phyloP scores from a whole-genome alignment of 2,113 vertebrate genomes.

The Myotis yumanensis region DNA sequence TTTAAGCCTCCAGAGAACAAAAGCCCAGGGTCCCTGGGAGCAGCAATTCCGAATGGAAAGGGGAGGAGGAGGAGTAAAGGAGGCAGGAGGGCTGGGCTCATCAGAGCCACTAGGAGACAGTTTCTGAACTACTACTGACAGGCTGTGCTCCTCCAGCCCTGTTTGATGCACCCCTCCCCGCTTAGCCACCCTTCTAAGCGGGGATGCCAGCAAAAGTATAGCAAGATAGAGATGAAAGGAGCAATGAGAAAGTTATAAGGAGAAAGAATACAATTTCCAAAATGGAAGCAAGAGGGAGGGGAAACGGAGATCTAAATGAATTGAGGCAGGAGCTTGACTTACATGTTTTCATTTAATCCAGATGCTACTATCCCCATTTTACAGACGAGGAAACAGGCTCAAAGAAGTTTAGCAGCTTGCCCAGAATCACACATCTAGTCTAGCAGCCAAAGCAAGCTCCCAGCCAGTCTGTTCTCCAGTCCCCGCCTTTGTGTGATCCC shows the following conservation, averaged over 20 bases:
- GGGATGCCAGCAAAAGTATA: background rate
- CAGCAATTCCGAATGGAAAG: background rate
- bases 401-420: background rate
- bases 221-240: background rate
- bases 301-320: background rate
- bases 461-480: background rate
- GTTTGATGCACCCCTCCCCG: background rate
- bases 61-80: background rate
- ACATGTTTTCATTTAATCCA: background rate
- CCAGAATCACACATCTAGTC: background rate
- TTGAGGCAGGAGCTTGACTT: background rate
- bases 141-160: background rate
- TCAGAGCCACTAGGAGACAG: background rate
- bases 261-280: slow-evolving; percentile 15
- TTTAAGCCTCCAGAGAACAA: slow-evolving; percentile 72
- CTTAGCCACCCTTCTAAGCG: background rate
- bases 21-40: slow-evolving; percentile 50
- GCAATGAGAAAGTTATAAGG: background rate
- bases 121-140: background rate
- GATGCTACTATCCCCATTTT: background rate
- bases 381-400: background rate
- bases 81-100: background rate
- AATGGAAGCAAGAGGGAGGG: background rate
- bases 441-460: background rate
- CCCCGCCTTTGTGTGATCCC: background rate